Conservation (phyloP, 64 coral and sea anemone species). For the Porites lutea region DNA sequence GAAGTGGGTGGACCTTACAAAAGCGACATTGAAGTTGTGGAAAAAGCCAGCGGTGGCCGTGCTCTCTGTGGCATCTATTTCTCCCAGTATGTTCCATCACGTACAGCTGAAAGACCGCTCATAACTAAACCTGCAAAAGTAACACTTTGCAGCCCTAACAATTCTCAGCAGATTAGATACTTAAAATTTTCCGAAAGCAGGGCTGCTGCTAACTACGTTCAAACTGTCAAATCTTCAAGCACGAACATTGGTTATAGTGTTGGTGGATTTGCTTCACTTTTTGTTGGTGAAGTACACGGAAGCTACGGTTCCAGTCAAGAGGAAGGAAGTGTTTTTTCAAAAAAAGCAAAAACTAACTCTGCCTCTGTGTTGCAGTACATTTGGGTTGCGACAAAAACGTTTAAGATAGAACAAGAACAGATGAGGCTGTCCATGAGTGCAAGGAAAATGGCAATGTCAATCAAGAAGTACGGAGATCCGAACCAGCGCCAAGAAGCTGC, state of each 20-base stretch:
- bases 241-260: conserved; percentile 26
- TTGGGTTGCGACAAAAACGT: conserved; percentile 50
- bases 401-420: conserved; percentile 21
- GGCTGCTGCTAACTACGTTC: conserved; percentile 33
- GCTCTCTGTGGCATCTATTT: conserved; percentile 49
- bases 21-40: conserved; percentile 20
- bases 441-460: conserved; percentile 37
- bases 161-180: conserved; percentile 27
- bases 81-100: conserved; percentile 7
- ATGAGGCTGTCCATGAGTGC: conserved; percentile 23
- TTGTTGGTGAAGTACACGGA: conserved; percentile 10
- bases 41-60: conserved; percentile 38
- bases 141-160: not conserved
- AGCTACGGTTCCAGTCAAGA: conserved; percentile 5
- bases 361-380: conserved; percentile 33
- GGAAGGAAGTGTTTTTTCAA: not conserved
- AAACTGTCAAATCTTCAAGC: conserved; percentile 46
- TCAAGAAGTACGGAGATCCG: not conserved
- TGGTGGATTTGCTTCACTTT: not conserved
- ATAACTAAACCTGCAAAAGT: conserved; percentile 34
- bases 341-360: conserved; percentile 13
- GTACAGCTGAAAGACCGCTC: conserved; percentile 19
- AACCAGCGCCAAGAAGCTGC: not conserved
- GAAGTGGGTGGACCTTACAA: conserved; percentile 30
- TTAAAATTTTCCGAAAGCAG: conserved; percentile 26